Evolutionary conservation across 2,888 invertebrate genomes (phyloP).

Genomic region (Polyploca ridens): DNA sequence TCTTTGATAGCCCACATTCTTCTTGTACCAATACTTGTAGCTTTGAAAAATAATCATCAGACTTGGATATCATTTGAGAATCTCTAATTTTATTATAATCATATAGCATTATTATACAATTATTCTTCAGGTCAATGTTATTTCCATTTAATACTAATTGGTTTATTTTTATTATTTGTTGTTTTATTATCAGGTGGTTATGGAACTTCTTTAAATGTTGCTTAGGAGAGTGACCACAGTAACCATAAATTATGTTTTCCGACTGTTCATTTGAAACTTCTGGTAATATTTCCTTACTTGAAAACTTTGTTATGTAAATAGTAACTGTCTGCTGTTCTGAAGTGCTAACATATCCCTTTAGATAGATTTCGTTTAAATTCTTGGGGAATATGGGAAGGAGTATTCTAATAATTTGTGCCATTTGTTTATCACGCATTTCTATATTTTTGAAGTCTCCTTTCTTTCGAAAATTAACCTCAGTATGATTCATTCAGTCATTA

Average conservation of each 20-base stretch:
- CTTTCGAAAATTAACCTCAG: too few relatives aligned
- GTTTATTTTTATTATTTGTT: slow-evolving; percentile 36
- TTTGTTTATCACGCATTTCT: background rate
- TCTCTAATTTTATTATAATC: slow-evolving; percentile 61
- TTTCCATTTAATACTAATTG: slow-evolving; percentile 52
- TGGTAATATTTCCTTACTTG: slow-evolving; percentile 30
- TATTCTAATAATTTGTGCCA: slow-evolving; percentile 40
- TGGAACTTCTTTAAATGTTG: slow-evolving; percentile 25
- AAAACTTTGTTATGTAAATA: slow-evolving; percentile 60
- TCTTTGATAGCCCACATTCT: slow-evolving; percentile 33
- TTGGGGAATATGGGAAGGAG: slow-evolving; percentile 51
- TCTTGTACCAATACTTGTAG: slow-evolving; percentile 57
- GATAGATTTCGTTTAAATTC: slow-evolving; percentile 45
- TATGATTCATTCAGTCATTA: too few relatives aligned
- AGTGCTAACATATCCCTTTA: slow-evolving; percentile 52
- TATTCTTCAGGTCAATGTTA: slow-evolving; percentile 35
- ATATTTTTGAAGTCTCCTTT: too few relatives aligned
- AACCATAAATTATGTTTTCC: slow-evolving; percentile 54
- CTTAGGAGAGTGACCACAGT: slow-evolving; percentile 32
- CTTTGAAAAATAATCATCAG: slow-evolving; percentile 53
- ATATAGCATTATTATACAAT: slow-evolving; percentile 64
- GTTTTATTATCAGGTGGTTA: slow-evolving; percentile 47
- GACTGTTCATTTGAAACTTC: slow-evolving; percentile 25
- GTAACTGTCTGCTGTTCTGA: slow-evolving; percentile 40
- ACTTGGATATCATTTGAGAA: slow-evolving; percentile 60